Base-by-base conservation (phyloP, 2,113 vertebrate genomes). In the Eptesicus fuscus region DNA sequence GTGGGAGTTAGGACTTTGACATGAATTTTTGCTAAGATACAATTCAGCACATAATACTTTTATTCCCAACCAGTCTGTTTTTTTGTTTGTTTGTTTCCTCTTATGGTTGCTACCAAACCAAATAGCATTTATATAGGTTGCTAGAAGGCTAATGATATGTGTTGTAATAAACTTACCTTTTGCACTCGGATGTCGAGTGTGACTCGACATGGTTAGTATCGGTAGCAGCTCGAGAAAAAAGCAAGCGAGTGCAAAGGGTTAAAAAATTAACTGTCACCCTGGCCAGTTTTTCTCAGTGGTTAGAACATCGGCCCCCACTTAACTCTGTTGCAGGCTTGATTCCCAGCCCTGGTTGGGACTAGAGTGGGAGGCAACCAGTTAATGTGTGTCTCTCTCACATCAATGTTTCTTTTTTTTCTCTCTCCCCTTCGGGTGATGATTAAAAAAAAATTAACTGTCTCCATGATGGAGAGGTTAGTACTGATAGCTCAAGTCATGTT, bases 111-210 rank as follows among this genome's bases (percentile, higher is more conserved):
- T 88, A 22, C 61, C 88, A 76, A 94, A 53, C 37, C 37, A 80
- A 67, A 87, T 1, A 35, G 1, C 16, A 82, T 37, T 35, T 88
- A n/a, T 14, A 20, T 7, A 77, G 18, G 11, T 47, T 78, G 51
- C 37, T n/a, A 22, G 12, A 83, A 71, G 59, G 10, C 14, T 40
- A 12, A 51, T 53, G 12, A 14, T 59, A 11, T 49, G 7, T 2
- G 13, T 92, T 90, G 73, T 63, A 42, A 53, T 56, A 89, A 91
- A 65, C 11, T 94, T 74, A n/a, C n/a, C n/a, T n/a, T n/a, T n/a
- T n/a, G n/a, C n/a, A n/a, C n/a, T n/a, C n/a, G n/a, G n/a, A n/a
- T n/a, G n/a, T n/a, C n/a, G n/a, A n/a, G n/a, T n/a, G n/a, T n/a
- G n/a, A n/a, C n/a, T n/a, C n/a, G n/a, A n/a, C n/a, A n/a, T n/a